phyloP scores from a whole-genome alignment of 2,797 vertebrate genomes.

The Mormyrus proboscirostris region DNA sequence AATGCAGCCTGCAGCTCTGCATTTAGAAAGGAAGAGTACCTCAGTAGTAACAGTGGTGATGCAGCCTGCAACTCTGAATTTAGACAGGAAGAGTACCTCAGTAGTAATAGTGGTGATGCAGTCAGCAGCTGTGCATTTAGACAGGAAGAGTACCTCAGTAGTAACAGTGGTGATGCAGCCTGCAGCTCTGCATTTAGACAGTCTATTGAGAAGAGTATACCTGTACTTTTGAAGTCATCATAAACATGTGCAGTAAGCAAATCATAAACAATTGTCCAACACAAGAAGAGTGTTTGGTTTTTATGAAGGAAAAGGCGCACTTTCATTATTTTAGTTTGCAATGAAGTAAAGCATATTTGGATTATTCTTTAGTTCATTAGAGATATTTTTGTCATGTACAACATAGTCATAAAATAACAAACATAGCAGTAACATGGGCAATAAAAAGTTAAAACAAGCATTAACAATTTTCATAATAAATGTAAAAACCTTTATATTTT shows the following conservation, averaged over 20 bases:
- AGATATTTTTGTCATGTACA: background rate
- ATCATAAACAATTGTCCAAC: background rate
- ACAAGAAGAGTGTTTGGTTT: background rate
- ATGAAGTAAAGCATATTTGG: background rate
- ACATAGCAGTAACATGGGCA: background rate
- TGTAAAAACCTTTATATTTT: background rate
- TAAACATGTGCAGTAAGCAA: background rate
- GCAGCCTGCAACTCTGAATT: background rate
- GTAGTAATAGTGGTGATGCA: background rate
- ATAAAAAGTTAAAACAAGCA: background rate
- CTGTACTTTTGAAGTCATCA: background rate
- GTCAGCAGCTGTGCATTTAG: background rate
- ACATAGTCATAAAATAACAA: background rate
- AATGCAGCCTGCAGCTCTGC: background rate
- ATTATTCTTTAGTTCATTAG: background rate
- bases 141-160: background rate
- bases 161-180: background rate
- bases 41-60: background rate
- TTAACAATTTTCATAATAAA: background rate
- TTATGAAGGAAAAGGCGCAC: background rate
- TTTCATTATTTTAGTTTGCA: background rate
- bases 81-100: background rate
- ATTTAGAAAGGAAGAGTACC: background rate
- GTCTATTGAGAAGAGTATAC: background rate
- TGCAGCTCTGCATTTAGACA: background rate